These are phyloP conservation scores for Dicyrtomina minuta DNA, from an alignment of 2,888 invertebrate species.

Conservation along the genomic window DNA sequence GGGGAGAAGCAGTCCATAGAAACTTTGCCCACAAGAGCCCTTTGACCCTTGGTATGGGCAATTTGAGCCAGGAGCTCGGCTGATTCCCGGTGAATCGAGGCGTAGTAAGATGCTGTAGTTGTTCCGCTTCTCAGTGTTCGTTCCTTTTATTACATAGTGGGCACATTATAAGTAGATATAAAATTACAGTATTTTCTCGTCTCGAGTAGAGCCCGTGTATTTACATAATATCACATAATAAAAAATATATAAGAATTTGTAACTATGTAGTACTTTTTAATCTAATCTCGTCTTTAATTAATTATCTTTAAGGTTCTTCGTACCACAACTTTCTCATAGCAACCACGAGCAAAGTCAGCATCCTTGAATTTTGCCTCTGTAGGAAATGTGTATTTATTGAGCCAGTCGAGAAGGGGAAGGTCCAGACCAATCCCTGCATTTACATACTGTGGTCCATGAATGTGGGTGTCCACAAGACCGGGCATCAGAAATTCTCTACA, in stretches of 20 bases:
- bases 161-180: slow-evolving; percentile 5
- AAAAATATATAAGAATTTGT: no score
- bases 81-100: slow-evolving; percentile 72
- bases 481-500: slow-evolving; percentile 71
- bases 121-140: slow-evolving; percentile 75
- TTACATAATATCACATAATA: no score
- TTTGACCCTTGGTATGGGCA: slow-evolving; percentile 68
- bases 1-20: slow-evolving; percentile 67
- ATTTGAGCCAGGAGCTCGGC: slow-evolving; percentile 71
- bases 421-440: slow-evolving; percentile 82
- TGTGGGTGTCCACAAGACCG: slow-evolving; percentile 85
- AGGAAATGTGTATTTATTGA: slow-evolving; percentile 81
- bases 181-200: neutral
- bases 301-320: no score
- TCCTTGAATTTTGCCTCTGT: slow-evolving; percentile 73
- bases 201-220: neutral
- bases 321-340: slow-evolving; percentile 80
- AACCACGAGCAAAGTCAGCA: slow-evolving; percentile 66
- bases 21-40: slow-evolving; percentile 84
- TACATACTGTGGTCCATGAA: slow-evolving; percentile 86
- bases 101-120: slow-evolving; percentile 87
- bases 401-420: slow-evolving; percentile 77
- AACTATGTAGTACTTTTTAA: no score
- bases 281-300: no score
- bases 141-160: slow-evolving; percentile 61